Evolutionary conservation across 2,888 invertebrate genomes (phyloP), one percentile per base, ranked within the genome.

Genomic region (Nowickia ferox): DNA sequence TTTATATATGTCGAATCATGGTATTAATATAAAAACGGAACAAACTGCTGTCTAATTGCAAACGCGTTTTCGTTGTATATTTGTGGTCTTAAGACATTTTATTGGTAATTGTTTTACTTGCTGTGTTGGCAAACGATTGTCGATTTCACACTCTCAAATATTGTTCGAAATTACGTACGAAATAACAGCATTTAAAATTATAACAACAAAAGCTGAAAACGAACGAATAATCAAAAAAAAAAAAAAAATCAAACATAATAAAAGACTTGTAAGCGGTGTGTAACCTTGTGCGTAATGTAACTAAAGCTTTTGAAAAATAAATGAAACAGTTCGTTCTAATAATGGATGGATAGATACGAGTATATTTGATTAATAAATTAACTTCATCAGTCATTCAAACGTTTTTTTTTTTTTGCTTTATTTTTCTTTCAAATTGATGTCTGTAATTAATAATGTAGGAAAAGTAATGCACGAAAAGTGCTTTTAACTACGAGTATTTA

Each of bases 231-330:
- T 17, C 53, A 30, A 15, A 19, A n/a, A 22, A 38, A 59, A 38
- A 59, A 44, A 59, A 53, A 80, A 75, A 75, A 63, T 69, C 6
- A 57, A 57, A 51, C 5, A 19, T 22, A 57, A 57, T 55, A 71
- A 78, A 53, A 53, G 72, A 78, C 38, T 80, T 76, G 71, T 84
- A 51, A 51, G 76, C 65, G 65, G 53, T 61, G 38, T 63, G 78
- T 86, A 86, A 86, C 86, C 82, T 86, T 86, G 86, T 86, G 82
- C 82, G 82, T 86, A 82, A 76, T 82, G 79, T 79, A 83, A 76
- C 40, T 75, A 71, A 79, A 79, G 57, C 79, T 79, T 78, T 61
- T 40, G 4, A 40, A 46, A 76, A 38, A 40, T 38, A 48, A 30
- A 46, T 48, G 42, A 79, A 78, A 59, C 71, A 48, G 57, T 68